Evolutionary conservation across 1,140 invertebrate species (phyloP), one percentile per base, ranked within the genome.

Genomic region (Pinna nobilis): DNA sequence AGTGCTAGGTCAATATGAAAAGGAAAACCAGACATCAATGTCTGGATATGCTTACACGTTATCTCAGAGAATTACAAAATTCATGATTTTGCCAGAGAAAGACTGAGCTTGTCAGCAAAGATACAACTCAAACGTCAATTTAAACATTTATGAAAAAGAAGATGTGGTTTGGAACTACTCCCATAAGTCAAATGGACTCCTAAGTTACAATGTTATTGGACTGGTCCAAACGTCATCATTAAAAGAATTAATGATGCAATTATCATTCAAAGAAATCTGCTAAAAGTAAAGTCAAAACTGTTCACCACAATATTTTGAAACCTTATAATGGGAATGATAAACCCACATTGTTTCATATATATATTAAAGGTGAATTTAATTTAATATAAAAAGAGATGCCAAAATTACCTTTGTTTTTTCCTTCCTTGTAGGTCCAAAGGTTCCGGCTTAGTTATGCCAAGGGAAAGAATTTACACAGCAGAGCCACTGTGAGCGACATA

Each of bases 251-350:
- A 57, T 57, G 30, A 57, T 57, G 53, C 35, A 33, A 13, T 57
- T 57, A 57, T 18, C 32, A 57, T 5, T 33, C 35, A 28, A 57
- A 33, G 35, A 57, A 32, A n/a, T n/a, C n/a, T n/a, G n/a, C n/a
- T n/a, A n/a, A n/a, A n/a, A n/a, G n/a, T n/a, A n/a, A n/a, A n/a
- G n/a, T n/a, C n/a, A n/a, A n/a, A n/a, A n/a, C n/a, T n/a, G n/a
- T n/a, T n/a, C 59, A 63, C 15, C 39, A 63, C 20, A 41, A 63
- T 18, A 63, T 44, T 44, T 47, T 63, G 11, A 63, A 63, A 18
- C 25, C 39, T 2, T 63, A 47, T 28, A 44, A 44, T 44, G 39
- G 39, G 39, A 44, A 18, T 11, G 15, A 59, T 18, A 44, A 44
- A 44, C 7, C 18, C 39, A 44, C 30, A 9, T 18, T 7, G 18